These are phyloP conservation scores for Drosophila truncata DNA, from an alignment of 1,140 invertebrate genomes.

Conservation along the genomic window DNA sequence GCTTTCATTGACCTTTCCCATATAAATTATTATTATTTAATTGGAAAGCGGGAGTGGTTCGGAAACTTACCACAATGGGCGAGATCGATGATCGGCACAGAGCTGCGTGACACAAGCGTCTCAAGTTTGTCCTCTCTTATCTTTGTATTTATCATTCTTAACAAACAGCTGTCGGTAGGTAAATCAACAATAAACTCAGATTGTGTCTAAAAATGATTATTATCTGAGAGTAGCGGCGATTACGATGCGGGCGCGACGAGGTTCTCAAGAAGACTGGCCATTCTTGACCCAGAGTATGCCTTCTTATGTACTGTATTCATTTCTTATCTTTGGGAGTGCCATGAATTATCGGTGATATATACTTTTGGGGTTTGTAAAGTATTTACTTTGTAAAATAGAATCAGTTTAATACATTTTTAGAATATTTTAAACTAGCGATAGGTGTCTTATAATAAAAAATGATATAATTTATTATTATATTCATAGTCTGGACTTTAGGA, in stretches of 20 bases:
- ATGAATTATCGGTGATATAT: background rate
- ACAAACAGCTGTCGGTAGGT: constrained; percentile 2
- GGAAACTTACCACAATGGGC: constrained; percentile 89
- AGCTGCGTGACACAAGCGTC: constrained; percentile 89
- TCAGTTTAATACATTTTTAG: background rate
- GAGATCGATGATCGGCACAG: constrained; percentile 91
- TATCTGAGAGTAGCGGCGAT: background rate
- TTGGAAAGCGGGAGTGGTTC: too few species aligned
- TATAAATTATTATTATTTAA: background rate
- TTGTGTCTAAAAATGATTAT: constrained; percentile 5
- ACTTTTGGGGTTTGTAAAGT: constrained; percentile 14
- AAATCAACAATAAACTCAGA: constrained; percentile 20
- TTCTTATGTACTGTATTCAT: background rate
- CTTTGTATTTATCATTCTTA: constrained; percentile 76
- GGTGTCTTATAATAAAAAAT: too few species aligned
- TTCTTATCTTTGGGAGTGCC: constrained; percentile 1
- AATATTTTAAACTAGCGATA: background rate
- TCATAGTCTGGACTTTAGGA: background rate
- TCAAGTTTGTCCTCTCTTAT: constrained; percentile 82
- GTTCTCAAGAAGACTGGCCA: constrained; percentile 56
- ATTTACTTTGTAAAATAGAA: too few species aligned
- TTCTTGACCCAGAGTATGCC: constrained; percentile 1
- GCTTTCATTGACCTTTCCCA: background rate
- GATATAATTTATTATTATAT: too few species aligned
- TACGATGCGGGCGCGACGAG: constrained; percentile 37